Evolutionary conservation across 2,113 vertebrate genomes (phyloP).

Genomic region (Crotalus helleri): DNA sequence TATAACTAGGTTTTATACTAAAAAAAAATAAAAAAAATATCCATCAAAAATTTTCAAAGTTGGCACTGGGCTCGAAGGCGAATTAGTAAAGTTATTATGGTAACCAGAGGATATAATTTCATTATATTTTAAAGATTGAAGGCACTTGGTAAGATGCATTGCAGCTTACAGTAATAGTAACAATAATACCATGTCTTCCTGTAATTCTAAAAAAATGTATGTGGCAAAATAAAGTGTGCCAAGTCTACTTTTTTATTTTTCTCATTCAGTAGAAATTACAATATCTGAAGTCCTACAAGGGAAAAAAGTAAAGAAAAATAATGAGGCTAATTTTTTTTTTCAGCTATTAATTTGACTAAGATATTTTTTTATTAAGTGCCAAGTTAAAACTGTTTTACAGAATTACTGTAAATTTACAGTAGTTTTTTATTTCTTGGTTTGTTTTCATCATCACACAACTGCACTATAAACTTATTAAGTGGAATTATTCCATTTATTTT

Average conservation of each 20-base stretch:
- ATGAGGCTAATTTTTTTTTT: not conserved
- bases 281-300: not conserved
- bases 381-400: not conserved
- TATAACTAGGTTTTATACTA: no score
- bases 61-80: not conserved
- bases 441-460: not conserved
- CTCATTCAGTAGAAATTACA: not conserved
- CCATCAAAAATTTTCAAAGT: not conserved
- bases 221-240: not conserved
- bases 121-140: not conserved
- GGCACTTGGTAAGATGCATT: not conserved
- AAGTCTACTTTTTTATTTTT: not conserved
- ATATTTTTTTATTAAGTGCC: not conserved
- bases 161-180: not conserved
- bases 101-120: constrained; percentile 9
- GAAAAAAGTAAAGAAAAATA: not conserved
- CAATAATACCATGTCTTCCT: not conserved
- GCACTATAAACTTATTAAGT: not conserved
- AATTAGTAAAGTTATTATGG: not conserved
- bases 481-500: not conserved
- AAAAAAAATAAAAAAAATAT: no score
- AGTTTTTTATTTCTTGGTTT: not conserved
- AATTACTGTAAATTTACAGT: not conserved
- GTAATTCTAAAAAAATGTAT: not conserved
- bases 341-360: not conserved